Conservation (phyloP, 2,113 vertebrate species). For the Corythoichthys haematopterus region DNA sequence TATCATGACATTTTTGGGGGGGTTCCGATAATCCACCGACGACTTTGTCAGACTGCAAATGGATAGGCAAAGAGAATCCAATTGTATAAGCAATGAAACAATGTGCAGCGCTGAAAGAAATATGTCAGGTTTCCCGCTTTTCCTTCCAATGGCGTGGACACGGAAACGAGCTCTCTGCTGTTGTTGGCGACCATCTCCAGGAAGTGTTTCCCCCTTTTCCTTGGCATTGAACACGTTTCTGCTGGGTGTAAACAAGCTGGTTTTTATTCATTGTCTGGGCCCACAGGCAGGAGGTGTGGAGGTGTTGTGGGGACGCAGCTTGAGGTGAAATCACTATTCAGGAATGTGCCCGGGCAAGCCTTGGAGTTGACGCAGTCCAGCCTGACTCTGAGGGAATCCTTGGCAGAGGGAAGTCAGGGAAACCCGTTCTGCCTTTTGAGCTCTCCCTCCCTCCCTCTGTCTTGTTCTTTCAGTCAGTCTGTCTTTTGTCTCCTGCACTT, state of each 20-base stretch:
- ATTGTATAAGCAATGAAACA: not conserved
- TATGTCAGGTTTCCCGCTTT: constrained; percentile 36
- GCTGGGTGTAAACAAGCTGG: constrained; percentile 68
- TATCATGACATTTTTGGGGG: constrained; percentile 10
- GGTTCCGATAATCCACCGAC: constrained; percentile 19
- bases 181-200: constrained; percentile 77
- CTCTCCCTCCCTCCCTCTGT: constrained; percentile 21
- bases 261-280: constrained; percentile 67
- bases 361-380: constrained; percentile 60
- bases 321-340: constrained; percentile 66
- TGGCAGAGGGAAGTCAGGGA: constrained; percentile 71
- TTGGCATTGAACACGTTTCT: constrained; percentile 32
- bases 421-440: constrained; percentile 59
- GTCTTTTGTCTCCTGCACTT: constrained; percentile 54
- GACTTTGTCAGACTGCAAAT: not conserved
- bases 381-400: constrained; percentile 80
- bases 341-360: constrained; percentile 75
- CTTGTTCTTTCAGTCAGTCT: constrained; percentile 42
- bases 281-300: constrained; percentile 3
- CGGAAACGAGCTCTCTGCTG: constrained; percentile 46
- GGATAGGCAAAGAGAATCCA: not conserved
- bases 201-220: constrained; percentile 72
- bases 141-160: constrained; percentile 30
- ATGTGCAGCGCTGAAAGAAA: constrained; percentile 6
- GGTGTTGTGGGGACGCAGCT: constrained; percentile 33